Evolutionary conservation across 2,888 invertebrate species (phyloP).

Genomic region (Hartigia nigra): DNA sequence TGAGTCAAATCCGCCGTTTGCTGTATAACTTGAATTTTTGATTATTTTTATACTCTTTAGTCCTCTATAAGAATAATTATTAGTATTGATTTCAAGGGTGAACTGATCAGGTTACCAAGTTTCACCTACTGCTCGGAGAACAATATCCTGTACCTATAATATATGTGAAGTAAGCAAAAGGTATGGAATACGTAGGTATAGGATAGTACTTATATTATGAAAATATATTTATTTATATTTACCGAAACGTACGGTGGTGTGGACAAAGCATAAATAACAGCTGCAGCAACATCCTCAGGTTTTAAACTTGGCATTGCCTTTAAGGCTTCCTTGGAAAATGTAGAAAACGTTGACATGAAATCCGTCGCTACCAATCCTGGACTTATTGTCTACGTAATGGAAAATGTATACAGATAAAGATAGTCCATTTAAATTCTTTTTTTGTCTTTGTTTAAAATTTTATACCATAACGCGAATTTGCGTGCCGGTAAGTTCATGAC

Average conservation of each 20-base stretch:
- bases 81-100: background rate
- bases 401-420: background rate
- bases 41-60: background rate
- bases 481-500: conserved; percentile 68
- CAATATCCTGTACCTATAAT: conserved; percentile 50
- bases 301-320: conserved; percentile 59
- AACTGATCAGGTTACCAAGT: conserved; percentile 35
- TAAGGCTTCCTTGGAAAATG: conserved; percentile 51
- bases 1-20: background rate
- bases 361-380: conserved; percentile 74
- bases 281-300: conserved; percentile 73
- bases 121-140: conserved; percentile 52
- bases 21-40: background rate
- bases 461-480: conserved; percentile 48
- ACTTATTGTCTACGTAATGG: conserved; percentile 69
- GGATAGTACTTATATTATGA: background rate
- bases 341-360: conserved; percentile 54
- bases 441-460: background rate
- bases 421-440: background rate
- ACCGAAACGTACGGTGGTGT: conserved; percentile 73
- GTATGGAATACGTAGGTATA: background rate
- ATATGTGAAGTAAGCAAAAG: background rate
- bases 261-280: conserved; percentile 72
- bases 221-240: conserved; percentile 24
- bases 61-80: background rate